Conservation (phyloP, 2,797 vertebrate genomes). For the Sebastes matsubarae region DNA sequence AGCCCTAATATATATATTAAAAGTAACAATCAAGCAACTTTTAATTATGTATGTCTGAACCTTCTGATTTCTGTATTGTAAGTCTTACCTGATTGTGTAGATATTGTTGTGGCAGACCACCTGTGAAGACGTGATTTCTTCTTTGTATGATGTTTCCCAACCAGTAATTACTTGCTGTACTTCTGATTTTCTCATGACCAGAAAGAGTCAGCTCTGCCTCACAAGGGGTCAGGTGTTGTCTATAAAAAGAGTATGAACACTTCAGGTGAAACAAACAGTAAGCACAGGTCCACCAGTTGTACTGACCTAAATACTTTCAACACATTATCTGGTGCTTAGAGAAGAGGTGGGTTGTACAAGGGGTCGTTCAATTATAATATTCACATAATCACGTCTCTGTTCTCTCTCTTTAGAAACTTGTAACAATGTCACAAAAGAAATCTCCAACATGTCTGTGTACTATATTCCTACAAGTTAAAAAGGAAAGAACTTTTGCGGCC, state of each 20-base stretch:
- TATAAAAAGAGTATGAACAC: constrained; percentile 51
- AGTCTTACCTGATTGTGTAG: constrained; percentile 75
- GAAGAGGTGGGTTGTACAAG: not conserved
- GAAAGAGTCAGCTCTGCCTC: constrained; percentile 82
- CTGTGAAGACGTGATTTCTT: constrained; percentile 82
- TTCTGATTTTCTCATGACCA: constrained; percentile 70
- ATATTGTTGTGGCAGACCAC: constrained; percentile 80
- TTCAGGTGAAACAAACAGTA: constrained; percentile 1
- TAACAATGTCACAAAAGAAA: not conserved
- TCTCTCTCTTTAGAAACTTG: not conserved
- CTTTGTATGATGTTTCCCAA: constrained; percentile 62
- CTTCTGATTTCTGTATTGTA: not conserved
- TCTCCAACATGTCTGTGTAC: not conserved
- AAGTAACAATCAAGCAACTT: not conserved
- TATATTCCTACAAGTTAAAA: not conserved
- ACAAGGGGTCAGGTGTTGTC: constrained; percentile 84
- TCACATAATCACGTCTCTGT: not conserved
- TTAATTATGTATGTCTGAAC: not conserved
- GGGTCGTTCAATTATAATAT: not conserved
- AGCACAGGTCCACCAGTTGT: not conserved
- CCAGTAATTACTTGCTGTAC: constrained; percentile 66
- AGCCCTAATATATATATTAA: no score
- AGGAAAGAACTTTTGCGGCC: not conserved
- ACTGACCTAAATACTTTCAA: not conserved
- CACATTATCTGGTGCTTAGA: not conserved